A percentile compares a stretch with the other conserved stretches of the same genome.
Conservation (phyloP, 2,113 vertebrate genomes). For the Neotoma lepida region DNA sequence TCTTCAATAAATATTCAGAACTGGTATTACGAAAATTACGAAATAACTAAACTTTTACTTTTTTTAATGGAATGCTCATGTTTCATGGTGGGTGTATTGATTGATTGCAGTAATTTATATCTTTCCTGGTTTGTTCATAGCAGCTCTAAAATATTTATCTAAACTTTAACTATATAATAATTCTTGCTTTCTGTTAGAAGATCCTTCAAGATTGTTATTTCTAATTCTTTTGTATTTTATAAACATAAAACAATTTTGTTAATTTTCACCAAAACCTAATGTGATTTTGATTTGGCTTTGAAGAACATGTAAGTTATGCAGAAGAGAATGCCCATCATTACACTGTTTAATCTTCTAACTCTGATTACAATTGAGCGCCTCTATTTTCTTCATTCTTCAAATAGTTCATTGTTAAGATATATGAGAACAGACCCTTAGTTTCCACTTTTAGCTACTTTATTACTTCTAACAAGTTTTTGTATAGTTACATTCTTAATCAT, state of each 20-base stretch:
- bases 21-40: neutral
- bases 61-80: neutral
- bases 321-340: neutral
- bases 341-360: neutral
- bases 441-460: neutral
- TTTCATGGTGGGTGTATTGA: neutral
- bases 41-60: neutral
- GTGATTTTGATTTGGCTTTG: neutral
- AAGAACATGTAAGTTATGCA: neutral
- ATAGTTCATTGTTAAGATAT: neutral
- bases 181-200: neutral
- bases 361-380: neutral
- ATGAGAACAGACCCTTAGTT: neutral
- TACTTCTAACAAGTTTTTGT: neutral
- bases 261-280: neutral
- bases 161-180: neutral
- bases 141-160: neutral
- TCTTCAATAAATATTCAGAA: neutral
- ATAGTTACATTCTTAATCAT: neutral
- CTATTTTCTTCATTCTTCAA: neutral
- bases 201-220: neutral
- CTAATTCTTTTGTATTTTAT: neutral
- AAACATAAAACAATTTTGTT: neutral
- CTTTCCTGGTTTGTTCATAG: neutral
- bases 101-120: neutral